phyloP scores from a whole-genome alignment of 37 sponge, comb jelly and placozoan genomes.

The Axinella damicornis region DNA sequence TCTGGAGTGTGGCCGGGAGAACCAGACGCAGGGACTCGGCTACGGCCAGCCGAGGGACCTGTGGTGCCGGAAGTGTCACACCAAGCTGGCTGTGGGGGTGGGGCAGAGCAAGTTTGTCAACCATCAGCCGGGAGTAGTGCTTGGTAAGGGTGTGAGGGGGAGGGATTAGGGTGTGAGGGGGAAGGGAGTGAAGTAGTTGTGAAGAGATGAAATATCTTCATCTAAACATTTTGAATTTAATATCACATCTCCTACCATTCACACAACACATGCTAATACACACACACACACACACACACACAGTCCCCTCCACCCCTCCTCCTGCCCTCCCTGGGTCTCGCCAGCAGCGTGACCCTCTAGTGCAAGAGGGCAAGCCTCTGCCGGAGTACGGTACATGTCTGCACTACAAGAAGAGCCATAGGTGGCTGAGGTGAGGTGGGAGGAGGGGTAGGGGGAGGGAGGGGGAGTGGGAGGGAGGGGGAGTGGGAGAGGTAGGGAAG shows the following conservation, averaged over 20 bases:
- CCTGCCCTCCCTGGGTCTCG: too few species aligned
- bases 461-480: too few species aligned
- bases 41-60: constrained; percentile 53
- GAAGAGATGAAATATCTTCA: too few species aligned
- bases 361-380: constrained; percentile 70
- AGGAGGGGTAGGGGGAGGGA: neutral
- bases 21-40: constrained; percentile 22
- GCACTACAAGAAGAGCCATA: constrained; percentile 87
- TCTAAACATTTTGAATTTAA: too few species aligned
- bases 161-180: neutral
- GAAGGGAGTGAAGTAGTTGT: neutral
- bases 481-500: too few species aligned
- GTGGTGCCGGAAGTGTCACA: constrained; percentile 64
- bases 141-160: neutral
- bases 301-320: too few species aligned
- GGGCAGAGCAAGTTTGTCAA: constrained; percentile 49
- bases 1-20: constrained; percentile 49
- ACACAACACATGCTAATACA: too few species aligned
- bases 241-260: too few species aligned
- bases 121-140: constrained; percentile 34
- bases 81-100: constrained; percentile 28
- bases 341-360: neutral
- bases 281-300: too few species aligned
- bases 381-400: constrained; percentile 75
- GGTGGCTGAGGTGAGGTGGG: constrained; percentile 81